Percentiles rank a stretch among this genome's conserved stretches.
These are phyloP conservation scores for Equus przewalskii DNA, from an alignment of 2,113 vertebrate species.

Conservation along the genomic window DNA sequence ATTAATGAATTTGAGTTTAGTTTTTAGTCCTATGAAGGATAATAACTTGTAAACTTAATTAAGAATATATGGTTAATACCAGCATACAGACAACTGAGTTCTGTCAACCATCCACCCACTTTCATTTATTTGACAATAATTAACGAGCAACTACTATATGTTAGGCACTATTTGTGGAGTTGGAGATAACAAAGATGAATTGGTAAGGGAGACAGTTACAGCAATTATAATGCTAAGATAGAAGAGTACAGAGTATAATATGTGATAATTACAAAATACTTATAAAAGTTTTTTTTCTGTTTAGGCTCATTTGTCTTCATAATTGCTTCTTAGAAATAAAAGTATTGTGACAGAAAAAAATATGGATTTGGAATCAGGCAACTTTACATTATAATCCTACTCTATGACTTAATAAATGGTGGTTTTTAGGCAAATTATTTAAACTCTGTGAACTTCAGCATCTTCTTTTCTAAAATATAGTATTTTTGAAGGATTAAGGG, in stretches of 20 bases:
- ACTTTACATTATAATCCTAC: background rate
- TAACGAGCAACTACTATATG: background rate
- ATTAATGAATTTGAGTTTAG: background rate
- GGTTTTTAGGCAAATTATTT: slow-evolving; percentile 4
- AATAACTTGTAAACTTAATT: background rate
- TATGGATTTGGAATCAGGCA: background rate
- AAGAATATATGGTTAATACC: background rate
- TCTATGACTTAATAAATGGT: background rate
- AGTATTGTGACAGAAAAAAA: slow-evolving; percentile 33
- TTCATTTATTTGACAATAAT: slow-evolving; percentile 16
- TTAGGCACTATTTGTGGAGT: background rate
- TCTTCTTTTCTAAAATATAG: background rate
- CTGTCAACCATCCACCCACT: background rate
- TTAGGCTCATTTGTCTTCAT: background rate
- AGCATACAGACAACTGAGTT: background rate
- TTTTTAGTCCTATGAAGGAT: slow-evolving; percentile 19
- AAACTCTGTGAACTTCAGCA: background rate
- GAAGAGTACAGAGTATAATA: background rate
- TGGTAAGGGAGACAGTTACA: background rate
- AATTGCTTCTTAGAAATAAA: slow-evolving; percentile 20
- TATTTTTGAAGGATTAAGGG: slow-evolving; percentile 24
- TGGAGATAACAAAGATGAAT: background rate
- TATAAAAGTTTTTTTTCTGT: background rate
- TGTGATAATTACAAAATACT: slow-evolving; percentile 17
- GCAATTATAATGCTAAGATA: background rate